Percentiles rank a stretch among this genome's conserved stretches.
Evolutionary conservation across 1,140 invertebrate genomes (phyloP).

Genomic region (Temnothorax longispinosus): DNA sequence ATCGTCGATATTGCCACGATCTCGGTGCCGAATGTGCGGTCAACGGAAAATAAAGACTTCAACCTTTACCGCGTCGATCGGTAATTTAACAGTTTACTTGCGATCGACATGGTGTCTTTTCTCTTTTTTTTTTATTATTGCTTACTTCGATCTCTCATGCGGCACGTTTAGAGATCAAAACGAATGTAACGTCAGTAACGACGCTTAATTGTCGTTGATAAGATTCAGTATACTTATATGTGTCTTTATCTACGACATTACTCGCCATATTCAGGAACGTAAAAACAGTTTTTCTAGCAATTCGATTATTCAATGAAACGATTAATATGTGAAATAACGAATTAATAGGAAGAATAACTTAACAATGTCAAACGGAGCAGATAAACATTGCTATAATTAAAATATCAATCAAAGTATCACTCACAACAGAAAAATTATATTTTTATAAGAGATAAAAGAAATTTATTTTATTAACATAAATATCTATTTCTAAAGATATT

Average conservation of each 20-base stretch:
- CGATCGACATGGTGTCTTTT: neutral
- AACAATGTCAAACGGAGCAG: neutral
- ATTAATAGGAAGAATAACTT: neutral
- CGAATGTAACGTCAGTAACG: constrained; percentile 48
- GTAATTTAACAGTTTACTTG: constrained; percentile 14
- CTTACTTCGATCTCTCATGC: constrained; percentile 44
- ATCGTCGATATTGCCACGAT: constrained; percentile 67
- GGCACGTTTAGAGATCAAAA: constrained; percentile 53
- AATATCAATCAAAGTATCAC: neutral
- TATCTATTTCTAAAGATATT: neutral
- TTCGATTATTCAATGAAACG: neutral
- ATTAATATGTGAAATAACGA: neutral
- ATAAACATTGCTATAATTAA: neutral
- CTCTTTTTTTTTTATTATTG: constrained; percentile 3
- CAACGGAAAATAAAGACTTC: neutral
- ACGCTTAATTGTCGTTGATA: constrained; percentile 63
- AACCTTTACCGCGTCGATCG: neutral
- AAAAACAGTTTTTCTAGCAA: neutral
- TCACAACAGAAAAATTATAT: neutral
- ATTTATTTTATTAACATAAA: neutral
- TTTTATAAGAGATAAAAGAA: neutral
- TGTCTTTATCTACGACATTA: constrained; percentile 63
- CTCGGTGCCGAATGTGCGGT: constrained; percentile 56
- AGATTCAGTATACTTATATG: constrained; percentile 69
- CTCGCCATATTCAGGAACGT: constrained; percentile 77